phyloP scores from a whole-genome alignment of 2,888 invertebrate genomes.

The Cephus rjabovi region DNA sequence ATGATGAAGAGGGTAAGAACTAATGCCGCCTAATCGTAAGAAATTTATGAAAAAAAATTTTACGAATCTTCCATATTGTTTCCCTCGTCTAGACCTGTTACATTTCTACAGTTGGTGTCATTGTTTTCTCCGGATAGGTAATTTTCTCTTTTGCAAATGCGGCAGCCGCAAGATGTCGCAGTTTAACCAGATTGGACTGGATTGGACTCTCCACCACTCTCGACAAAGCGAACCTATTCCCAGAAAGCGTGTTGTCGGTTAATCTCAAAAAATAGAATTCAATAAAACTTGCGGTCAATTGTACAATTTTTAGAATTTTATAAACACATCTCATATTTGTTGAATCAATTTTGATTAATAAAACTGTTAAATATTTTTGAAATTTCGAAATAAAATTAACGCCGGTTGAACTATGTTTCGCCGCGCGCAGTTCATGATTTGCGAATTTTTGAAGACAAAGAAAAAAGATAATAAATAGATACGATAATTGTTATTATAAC shows the following conservation, averaged over 20 bases:
- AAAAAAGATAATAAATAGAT: neutral
- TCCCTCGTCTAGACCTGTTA: neutral
- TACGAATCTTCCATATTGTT: constrained; percentile 13
- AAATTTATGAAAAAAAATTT: constrained; percentile 19
- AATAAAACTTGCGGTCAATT: neutral
- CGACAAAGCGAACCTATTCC: neutral
- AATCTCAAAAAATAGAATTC: neutral
- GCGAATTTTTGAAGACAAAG: neutral
- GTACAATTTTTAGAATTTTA: neutral
- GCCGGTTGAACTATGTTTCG: neutral
- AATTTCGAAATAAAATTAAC: neutral
- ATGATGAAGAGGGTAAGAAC: constrained; percentile 19
- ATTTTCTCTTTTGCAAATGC: neutral
- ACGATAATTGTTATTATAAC: neutral
- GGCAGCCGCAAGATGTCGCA: neutral
- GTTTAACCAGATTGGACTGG: neutral
- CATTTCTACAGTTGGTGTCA: neutral
- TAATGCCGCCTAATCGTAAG: constrained; percentile 11
- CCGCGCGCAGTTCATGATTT: neutral
- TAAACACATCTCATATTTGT: neutral
- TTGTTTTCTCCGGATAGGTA: neutral
- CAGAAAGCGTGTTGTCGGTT: neutral
- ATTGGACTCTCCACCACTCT: neutral
- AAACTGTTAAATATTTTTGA: no score
- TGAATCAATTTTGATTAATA: neutral